Conservation (phyloP, 2,797 vertebrate species). For the Triplophysa bombifrons region DNA sequence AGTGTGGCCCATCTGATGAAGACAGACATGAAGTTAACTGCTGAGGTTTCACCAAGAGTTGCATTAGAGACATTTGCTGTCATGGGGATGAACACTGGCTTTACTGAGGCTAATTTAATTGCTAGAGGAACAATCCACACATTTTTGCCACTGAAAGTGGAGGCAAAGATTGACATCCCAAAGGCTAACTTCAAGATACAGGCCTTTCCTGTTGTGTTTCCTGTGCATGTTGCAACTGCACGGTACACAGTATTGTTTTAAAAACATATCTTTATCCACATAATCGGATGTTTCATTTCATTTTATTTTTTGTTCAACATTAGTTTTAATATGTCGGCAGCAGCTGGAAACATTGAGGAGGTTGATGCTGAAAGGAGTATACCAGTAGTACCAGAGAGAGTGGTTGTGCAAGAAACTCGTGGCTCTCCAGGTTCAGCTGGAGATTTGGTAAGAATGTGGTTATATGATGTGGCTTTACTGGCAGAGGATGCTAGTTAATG, state of each 20-base stretch:
- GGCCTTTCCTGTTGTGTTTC: constrained; percentile 70
- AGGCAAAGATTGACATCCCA: constrained; percentile 68
- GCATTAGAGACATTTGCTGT: constrained; percentile 76
- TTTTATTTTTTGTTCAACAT: not conserved
- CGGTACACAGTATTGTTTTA: constrained; percentile 59
- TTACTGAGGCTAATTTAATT: constrained; percentile 75
- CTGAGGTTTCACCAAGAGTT: constrained; percentile 72
- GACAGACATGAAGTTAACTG: constrained; percentile 71
- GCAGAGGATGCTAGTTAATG: constrained; percentile 28
- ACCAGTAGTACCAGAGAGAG: constrained; percentile 69
- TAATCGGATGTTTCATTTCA: not conserved
- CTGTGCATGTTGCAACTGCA: constrained; percentile 69
- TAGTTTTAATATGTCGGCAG: constrained; percentile 78
- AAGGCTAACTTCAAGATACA: constrained; percentile 78
- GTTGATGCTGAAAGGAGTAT: constrained; percentile 66
- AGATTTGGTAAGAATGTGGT: constrained; percentile 70
- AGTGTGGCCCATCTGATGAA: constrained; percentile 70
- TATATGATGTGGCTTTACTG: constrained; percentile 53
- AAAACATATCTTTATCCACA: not conserved
- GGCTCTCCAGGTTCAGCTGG: not conserved
- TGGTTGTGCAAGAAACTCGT: constrained; percentile 32
- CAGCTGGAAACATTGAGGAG: constrained; percentile 79
- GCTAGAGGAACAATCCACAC: constrained; percentile 67
- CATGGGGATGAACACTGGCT: constrained; percentile 77
- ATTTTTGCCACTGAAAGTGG: constrained; percentile 69